These are phyloP conservation scores for Micronycteris hirsuta DNA, from an alignment of 2,113 vertebrate genomes.

Conservation along the genomic window DNA sequence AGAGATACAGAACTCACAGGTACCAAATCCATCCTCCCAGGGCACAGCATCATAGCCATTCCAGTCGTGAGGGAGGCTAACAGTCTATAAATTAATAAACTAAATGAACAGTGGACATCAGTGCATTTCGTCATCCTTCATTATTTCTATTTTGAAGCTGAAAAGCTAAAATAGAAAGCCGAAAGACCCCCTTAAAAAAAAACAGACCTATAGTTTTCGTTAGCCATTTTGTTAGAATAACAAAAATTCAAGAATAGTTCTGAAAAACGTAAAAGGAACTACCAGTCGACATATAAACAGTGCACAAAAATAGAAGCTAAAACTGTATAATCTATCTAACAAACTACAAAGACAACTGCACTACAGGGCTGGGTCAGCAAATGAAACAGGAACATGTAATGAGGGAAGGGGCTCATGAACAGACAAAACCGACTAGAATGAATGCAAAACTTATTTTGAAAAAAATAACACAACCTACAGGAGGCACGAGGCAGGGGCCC, in stretches of 20 bases:
- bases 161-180: not conserved
- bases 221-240: not conserved
- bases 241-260: not conserved
- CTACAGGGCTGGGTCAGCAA: not conserved
- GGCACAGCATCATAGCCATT: not conserved
- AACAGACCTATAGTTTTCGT: not conserved
- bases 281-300: not conserved
- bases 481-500: conserved; percentile 73
- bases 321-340: not conserved
- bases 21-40: not conserved
- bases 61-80: not conserved
- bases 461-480: conserved; percentile 84
- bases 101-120: not conserved
- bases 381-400: not conserved
- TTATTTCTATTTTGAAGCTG: not conserved
- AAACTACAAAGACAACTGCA: not conserved
- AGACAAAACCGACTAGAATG: not conserved
- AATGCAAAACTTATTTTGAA: conserved; percentile 83
- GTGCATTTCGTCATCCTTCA: not conserved
- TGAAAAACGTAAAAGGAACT: not conserved
- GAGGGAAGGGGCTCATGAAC: not conserved
- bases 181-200: not conserved
- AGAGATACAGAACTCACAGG: not conserved
- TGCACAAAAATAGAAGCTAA: not conserved
- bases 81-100: not conserved